Conservation (phyloP, 2,888 invertebrate genomes). For the Halictus quadricinctus region DNA sequence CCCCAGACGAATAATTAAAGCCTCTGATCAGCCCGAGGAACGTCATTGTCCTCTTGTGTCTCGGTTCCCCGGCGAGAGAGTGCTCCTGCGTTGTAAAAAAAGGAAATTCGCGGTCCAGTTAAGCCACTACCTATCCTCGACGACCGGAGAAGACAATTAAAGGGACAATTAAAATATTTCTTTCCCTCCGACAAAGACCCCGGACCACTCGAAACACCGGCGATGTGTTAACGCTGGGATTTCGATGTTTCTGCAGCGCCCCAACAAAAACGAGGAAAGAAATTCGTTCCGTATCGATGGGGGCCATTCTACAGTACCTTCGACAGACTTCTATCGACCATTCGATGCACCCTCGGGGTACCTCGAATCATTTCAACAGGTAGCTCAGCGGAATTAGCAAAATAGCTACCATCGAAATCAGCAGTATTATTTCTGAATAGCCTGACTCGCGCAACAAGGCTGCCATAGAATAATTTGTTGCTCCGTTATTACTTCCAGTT, state of each 20-base stretch:
- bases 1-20: constrained; percentile 49
- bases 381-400: background rate
- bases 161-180: constrained; percentile 40
- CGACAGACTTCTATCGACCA: background rate
- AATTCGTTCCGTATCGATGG: background rate
- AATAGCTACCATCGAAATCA: too few species aligned
- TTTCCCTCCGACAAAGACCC: background rate
- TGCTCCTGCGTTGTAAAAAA: constrained; percentile 8
- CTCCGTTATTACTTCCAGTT: too few species aligned
- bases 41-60: constrained; percentile 24
- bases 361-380: background rate
- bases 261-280: too few species aligned
- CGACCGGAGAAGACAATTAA: constrained; percentile 48
- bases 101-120: constrained; percentile 61
- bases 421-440: too few species aligned
- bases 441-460: too few species aligned
- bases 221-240: background rate
- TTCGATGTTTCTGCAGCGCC: background rate
- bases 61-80: background rate
- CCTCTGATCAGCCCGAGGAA: constrained; percentile 17
- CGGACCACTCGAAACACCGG: background rate
- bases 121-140: constrained; percentile 13
- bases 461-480: too few species aligned
- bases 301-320: background rate
- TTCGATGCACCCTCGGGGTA: background rate